Percentiles rank a stretch among this genome's conserved stretches.
Conservation (phyloP, 2,888 invertebrate genomes). For the Phaedon cochleariae region DNA sequence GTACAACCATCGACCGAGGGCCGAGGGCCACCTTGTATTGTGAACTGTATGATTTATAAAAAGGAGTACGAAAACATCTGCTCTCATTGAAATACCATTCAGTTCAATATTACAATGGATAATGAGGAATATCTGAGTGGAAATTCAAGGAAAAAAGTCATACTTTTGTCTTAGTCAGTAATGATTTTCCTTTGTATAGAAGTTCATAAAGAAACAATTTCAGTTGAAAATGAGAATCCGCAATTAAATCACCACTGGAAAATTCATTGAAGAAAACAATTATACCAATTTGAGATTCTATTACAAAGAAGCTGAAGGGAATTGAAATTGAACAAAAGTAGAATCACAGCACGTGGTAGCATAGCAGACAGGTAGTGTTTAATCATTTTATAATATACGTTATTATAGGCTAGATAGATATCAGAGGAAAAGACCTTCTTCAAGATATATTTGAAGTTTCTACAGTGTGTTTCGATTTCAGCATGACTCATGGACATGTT, state of each 20-base stretch:
- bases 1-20: too few relatives aligned
- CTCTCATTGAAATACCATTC: too few relatives aligned
- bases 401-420: conserved; percentile 56
- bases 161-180: not conserved
- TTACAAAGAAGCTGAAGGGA: not conserved
- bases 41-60: too few relatives aligned
- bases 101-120: too few relatives aligned
- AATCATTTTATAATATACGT: conserved; percentile 55
- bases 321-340: conserved; percentile 7
- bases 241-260: not conserved
- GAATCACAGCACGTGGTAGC: conserved; percentile 26
- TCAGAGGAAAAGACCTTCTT: too few relatives aligned
- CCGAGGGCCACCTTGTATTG: too few relatives aligned
- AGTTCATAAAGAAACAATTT: not conserved
- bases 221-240: not conserved
- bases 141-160: too few relatives aligned
- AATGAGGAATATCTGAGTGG: too few relatives aligned
- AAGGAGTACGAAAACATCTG: too few relatives aligned
- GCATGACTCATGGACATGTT: too few relatives aligned
- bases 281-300: not conserved
- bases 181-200: not conserved
- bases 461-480: not conserved
- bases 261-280: not conserved
- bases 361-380: conserved; percentile 56
- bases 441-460: too few relatives aligned